These are phyloP conservation scores for Musca domestica DNA, from an alignment of 1,140 invertebrate genomes.

Conservation along the genomic window DNA sequence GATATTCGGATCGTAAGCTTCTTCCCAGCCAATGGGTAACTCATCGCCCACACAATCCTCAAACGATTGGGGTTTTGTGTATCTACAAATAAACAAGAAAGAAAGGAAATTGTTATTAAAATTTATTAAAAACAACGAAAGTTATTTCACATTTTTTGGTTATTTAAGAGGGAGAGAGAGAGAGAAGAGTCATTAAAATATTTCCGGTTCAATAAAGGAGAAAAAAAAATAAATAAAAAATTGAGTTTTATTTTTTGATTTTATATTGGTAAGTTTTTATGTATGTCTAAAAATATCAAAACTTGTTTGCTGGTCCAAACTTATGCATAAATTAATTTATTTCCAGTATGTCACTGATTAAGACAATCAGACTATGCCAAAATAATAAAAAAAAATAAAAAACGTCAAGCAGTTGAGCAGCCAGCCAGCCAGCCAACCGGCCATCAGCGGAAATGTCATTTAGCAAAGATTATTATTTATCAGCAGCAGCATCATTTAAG, in stretches of 20 bases:
- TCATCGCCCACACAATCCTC: constrained; percentile 97
- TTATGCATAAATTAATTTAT: background rate
- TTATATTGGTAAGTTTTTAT: background rate
- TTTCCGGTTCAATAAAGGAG: no score
- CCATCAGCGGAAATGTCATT: background rate
- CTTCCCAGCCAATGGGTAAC: constrained; percentile 94
- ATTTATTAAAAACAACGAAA: background rate
- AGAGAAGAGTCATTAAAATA: background rate
- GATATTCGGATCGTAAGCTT: constrained; percentile 87
- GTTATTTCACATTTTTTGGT: background rate
- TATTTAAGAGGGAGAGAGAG: background rate
- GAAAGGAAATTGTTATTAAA: constrained; percentile 25
- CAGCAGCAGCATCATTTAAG: background rate
- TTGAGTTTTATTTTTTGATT: no score
- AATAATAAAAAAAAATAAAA: background rate
- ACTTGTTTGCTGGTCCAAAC: background rate
- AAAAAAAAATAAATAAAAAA: no score
- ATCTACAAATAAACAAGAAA: constrained; percentile 66
- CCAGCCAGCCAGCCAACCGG: background rate
- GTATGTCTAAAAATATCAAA: background rate
- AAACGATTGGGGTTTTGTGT: constrained; percentile 93
- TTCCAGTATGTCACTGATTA: background rate
- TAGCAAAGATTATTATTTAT: background rate
- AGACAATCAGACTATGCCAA: background rate
- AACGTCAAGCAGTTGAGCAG: no score